Percentiles rank a stretch among this genome's conserved stretches.
Evolutionary conservation across 2,888 invertebrate species (phyloP).

Genomic region (Criorhina ranunculi): DNA sequence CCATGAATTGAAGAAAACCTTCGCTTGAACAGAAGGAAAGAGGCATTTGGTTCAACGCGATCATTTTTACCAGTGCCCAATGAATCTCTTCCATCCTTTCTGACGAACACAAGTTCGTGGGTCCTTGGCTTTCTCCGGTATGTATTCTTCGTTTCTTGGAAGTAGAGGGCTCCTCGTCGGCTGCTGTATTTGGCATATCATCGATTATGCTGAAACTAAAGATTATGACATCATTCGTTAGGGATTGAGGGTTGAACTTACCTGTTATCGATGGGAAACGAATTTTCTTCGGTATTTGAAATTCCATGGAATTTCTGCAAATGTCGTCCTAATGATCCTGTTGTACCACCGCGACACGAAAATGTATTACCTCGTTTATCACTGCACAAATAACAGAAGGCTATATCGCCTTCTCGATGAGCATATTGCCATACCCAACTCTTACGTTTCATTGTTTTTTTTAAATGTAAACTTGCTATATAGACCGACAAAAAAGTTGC

Average conservation of each 20-base stretch:
- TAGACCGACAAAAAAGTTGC: too few relatives aligned
- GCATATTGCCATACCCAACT: constrained; percentile 39
- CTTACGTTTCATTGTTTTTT: constrained; percentile 12
- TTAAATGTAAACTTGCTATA: not conserved
- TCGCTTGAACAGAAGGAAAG: constrained; percentile 28
- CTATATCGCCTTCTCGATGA: constrained; percentile 26
- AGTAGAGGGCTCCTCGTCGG: not conserved
- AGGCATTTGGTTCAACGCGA: constrained; percentile 46
- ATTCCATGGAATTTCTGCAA: constrained; percentile 4
- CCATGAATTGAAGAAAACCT: constrained; percentile 31
- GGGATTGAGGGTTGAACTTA: not conserved
- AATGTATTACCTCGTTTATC: too few relatives aligned
- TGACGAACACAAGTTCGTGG: not conserved
- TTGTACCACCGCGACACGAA: too few relatives aligned
- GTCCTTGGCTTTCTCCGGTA: not conserved
- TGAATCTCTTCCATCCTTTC: constrained; percentile 11
- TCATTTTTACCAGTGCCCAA: too few relatives aligned
- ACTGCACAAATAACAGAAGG: constrained; percentile 37
- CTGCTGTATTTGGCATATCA: not conserved
- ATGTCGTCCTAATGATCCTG: constrained; percentile 14
- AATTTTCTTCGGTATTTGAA: constrained; percentile 3
- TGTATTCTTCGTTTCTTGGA: constrained; percentile 5
- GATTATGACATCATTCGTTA: not conserved
- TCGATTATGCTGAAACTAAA: constrained; percentile 4
- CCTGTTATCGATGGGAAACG: not conserved